phyloP scores from a whole-genome alignment of 1,140 invertebrate genomes.

The Drosophila setifemur region DNA sequence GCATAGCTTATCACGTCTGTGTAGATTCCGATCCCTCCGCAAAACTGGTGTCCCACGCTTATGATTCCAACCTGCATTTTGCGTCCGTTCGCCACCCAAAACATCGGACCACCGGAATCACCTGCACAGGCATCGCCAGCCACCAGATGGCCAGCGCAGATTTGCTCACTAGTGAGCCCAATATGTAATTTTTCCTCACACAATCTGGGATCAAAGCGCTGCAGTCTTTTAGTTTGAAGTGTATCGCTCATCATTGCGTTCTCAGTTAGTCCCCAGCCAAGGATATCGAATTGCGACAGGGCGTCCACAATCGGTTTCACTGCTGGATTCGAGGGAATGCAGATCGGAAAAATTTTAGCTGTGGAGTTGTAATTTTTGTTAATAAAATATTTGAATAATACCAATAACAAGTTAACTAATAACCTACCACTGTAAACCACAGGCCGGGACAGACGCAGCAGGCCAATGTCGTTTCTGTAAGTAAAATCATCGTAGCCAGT shows the following conservation, averaged over 20 bases:
- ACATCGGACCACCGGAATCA: constrained; percentile 13
- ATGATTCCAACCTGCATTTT: neutral
- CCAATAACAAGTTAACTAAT: neutral
- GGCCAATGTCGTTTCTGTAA: neutral
- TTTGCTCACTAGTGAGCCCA: neutral
- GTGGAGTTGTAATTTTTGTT: no score
- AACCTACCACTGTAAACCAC: neutral
- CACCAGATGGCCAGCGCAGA: neutral
- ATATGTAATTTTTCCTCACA: fast-evolving
- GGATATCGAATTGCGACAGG: fast-evolving
- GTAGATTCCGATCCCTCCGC: neutral
- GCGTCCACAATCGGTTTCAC: neutral
- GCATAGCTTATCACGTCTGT: neutral
- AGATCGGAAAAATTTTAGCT: neutral
- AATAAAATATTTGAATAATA: neutral
- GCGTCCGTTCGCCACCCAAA: fast-evolving
- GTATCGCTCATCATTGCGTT: neutral
- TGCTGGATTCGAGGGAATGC: neutral
- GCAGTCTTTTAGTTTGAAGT: neutral
- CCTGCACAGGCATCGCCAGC: neutral
- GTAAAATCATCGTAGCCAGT: neutral
- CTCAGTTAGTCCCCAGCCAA: neutral
- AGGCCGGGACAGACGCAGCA: neutral
- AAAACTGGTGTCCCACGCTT: neutral
- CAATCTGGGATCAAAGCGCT: fast-evolving